These are phyloP conservation scores for Onychomys arenicola DNA, from an alignment of 2,797 vertebrate species.

Conservation along the genomic window DNA sequence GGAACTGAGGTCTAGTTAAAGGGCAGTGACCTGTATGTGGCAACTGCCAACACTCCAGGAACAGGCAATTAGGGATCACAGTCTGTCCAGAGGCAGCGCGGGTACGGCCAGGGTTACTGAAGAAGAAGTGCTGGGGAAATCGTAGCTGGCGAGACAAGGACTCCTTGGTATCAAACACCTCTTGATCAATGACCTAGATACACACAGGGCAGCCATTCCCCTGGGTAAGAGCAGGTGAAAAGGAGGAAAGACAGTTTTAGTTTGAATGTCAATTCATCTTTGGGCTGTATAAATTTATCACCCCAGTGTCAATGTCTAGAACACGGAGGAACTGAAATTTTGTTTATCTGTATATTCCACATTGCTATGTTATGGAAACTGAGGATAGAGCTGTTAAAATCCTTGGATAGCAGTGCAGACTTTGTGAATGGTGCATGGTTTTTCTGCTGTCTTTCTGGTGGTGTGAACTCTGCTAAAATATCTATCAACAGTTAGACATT, in stretches of 20 bases:
- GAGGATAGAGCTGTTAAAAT: slow-evolving; percentile 45
- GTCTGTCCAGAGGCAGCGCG: not conserved
- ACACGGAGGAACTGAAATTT: not conserved
- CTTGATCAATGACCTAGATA: slow-evolving; percentile 81
- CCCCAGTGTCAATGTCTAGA: slow-evolving; percentile 75
- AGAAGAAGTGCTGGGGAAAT: not conserved
- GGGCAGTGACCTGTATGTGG: not conserved
- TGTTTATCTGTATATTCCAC: slow-evolving; percentile 71
- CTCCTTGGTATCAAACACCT: not conserved
- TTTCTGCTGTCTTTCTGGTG: not conserved
- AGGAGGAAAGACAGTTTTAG: slow-evolving; percentile 81
- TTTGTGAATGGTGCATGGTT: not conserved
- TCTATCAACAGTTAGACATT: not conserved
- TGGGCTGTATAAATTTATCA: slow-evolving; percentile 75
- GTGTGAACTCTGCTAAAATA: slow-evolving; percentile 10
- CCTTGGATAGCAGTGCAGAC: not conserved
- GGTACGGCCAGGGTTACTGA: not conserved
- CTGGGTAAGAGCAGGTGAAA: slow-evolving; percentile 57
- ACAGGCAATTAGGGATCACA: not conserved
- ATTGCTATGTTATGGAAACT: slow-evolving; percentile 46
- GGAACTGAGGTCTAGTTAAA: slow-evolving; percentile 13
- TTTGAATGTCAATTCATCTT: slow-evolving; percentile 83
- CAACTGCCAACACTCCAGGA: not conserved
- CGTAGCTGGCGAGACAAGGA: not conserved
- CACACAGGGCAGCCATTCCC: slow-evolving; percentile 59